A percentile compares a stretch with the other conserved stretches of the same genome.
phyloP scores from a whole-genome alignment of 2,888 invertebrate species.

The Tachina lurida region DNA sequence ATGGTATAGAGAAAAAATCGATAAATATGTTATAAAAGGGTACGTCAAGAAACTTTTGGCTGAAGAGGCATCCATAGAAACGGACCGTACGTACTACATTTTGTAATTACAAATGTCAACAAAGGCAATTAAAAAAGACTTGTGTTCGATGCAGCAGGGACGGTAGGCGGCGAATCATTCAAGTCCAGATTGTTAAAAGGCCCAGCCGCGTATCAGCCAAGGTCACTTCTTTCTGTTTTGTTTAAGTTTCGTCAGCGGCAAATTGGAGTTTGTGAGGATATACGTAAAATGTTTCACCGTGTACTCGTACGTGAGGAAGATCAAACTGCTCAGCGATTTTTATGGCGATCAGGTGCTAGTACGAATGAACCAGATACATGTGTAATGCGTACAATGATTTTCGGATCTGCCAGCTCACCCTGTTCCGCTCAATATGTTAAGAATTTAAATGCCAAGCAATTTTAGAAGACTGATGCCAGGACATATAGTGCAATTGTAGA shows the following conservation, averaged over 20 bases:
- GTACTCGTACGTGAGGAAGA: too few species aligned
- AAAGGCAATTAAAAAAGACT: conserved; percentile 31
- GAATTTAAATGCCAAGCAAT: not conserved
- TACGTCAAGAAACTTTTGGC: conserved; percentile 19
- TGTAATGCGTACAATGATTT: too few species aligned
- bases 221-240: too few species aligned
- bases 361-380: too few species aligned
- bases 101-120: conserved; percentile 38
- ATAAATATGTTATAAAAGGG: conserved; percentile 35
- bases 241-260: too few species aligned
- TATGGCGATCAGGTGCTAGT: too few species aligned
- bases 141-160: conserved; percentile 63
- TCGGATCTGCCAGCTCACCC: too few species aligned
- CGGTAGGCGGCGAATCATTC: conserved; percentile 53
- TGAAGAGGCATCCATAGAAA: conserved; percentile 19
- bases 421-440: too few species aligned
- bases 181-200: conserved; percentile 25
- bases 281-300: too few species aligned
- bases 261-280: too few species aligned
- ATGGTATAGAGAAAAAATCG: conserved; percentile 26
- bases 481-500: too few species aligned
- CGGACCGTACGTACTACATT: conserved; percentile 26
- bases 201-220: conserved; percentile 50
- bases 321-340: too few species aligned
- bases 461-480: not conserved